phyloP scores from a whole-genome alignment of 2,888 invertebrate species.

The Litoditis marina region DNA sequence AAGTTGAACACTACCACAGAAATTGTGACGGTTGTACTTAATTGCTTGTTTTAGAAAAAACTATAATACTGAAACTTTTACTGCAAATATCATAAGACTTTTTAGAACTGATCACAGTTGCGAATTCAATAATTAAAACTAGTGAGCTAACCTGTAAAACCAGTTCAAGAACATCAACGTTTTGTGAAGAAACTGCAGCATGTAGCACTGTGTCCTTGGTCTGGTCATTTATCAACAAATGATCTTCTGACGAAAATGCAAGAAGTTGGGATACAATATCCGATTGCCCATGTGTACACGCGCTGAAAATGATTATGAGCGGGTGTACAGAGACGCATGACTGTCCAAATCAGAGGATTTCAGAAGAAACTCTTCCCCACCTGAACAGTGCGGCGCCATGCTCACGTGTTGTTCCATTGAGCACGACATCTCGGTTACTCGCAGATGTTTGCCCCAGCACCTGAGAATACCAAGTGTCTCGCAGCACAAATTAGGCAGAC shows the following conservation, averaged over 20 bases:
- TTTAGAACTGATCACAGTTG: too few species aligned
- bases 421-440: conserved; percentile 64
- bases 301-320: conserved; percentile 70
- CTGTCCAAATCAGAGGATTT: background rate
- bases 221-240: conserved; percentile 82
- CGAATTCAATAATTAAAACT: too few species aligned
- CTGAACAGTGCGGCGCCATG: conserved; percentile 82
- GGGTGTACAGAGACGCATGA: too few species aligned
- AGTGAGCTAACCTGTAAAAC: conserved; percentile 69
- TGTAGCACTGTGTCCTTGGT: conserved; percentile 89
- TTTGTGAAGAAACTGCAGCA: conserved; percentile 82
- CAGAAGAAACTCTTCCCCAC: conserved; percentile 69
- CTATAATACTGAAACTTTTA: too few species aligned
- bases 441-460: conserved; percentile 1
- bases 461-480: conserved; percentile 2
- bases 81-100: too few species aligned
- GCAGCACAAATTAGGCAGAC: background rate
- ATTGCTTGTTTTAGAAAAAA: too few species aligned
- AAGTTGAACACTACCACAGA: too few species aligned
- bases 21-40: too few species aligned
- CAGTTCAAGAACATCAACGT: conserved; percentile 74
- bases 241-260: conserved; percentile 73
- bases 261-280: conserved; percentile 77
- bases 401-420: conserved; percentile 83
- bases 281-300: conserved; percentile 80